Evolutionary conservation across 2,113 vertebrate genomes (phyloP).

Genomic region (Oreochromis spilurus): DNA sequence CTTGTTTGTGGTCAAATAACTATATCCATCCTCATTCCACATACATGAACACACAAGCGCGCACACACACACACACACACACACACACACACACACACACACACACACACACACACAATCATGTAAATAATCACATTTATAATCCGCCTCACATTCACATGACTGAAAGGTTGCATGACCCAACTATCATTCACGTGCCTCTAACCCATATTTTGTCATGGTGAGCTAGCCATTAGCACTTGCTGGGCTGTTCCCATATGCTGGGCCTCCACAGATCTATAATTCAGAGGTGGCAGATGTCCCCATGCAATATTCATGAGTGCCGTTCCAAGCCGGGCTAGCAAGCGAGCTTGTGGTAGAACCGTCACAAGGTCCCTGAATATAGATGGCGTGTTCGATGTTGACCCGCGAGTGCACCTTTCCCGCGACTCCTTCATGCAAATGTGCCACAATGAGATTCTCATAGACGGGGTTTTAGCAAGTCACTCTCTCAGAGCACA

Average conservation of each 20-base stretch:
- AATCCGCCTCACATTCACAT: conserved; percentile 23
- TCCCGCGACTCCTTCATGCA: neutral
- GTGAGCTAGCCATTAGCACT: conserved; percentile 70
- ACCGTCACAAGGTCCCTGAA: conserved; percentile 49
- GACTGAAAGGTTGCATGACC: conserved; percentile 42
- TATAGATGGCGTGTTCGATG: conserved; percentile 45
- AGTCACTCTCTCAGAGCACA: neutral
- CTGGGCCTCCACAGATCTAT: conserved; percentile 74
- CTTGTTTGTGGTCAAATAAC: neutral
- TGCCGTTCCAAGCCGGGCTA: conserved; percentile 55
- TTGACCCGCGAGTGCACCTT: conserved; percentile 50
- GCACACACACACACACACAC: neutral
- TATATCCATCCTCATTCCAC: neutral
- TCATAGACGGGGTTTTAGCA: neutral
- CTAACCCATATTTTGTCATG: conserved; percentile 67
- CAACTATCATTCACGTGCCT: conserved; percentile 52
- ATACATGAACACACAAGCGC: neutral
- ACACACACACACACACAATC: neutral
- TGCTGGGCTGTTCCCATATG: conserved; percentile 71
- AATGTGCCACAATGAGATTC: neutral
- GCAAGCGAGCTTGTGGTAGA: conserved; percentile 51
- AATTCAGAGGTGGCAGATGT: conserved; percentile 80
- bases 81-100: neutral
- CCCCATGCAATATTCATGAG: conserved; percentile 74
- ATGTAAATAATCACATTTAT: conserved; percentile 47